Percentiles rank a stretch among this genome's conserved stretches.
These are phyloP conservation scores for Chaetorhynchus papuensis DNA, from an alignment of 2,113 vertebrate species.

Conservation along the genomic window DNA sequence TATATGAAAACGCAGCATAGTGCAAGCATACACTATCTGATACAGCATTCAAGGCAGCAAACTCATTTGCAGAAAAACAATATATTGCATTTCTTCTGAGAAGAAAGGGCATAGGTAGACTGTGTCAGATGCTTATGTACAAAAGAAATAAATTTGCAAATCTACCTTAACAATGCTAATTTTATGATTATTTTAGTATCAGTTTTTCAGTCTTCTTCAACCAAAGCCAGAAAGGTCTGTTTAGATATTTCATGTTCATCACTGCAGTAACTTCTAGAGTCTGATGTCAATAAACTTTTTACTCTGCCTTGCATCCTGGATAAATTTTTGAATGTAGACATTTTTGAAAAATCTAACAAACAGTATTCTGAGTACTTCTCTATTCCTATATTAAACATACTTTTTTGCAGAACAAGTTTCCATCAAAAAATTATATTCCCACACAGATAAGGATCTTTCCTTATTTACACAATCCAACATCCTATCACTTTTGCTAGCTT, in stretches of 20 bases:
- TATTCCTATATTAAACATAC: neutral
- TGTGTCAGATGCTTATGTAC: neutral
- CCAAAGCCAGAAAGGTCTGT: neutral
- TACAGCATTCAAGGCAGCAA: neutral
- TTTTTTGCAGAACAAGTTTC: neutral
- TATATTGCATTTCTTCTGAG: neutral
- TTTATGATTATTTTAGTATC: neutral
- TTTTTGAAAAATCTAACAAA: neutral
- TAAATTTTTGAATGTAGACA: neutral
- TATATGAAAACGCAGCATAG: neutral
- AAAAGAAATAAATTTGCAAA: neutral
- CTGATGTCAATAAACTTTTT: accelerated
- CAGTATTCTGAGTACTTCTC: neutral
- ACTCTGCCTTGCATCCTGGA: neutral
- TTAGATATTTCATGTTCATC: neutral
- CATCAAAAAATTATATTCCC: neutral
- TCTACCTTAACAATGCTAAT: neutral
- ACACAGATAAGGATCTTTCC: neutral
- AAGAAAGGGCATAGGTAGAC: neutral
- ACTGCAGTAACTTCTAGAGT: neutral
- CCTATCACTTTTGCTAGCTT: neutral
- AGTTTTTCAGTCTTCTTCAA: neutral
- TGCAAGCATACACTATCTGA: neutral
- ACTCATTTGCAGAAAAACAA: neutral
- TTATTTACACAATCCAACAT: neutral